Base-by-base conservation (phyloP, 92 coral and sea anemone genomes). In the Epizoanthus scotinus region DNA sequence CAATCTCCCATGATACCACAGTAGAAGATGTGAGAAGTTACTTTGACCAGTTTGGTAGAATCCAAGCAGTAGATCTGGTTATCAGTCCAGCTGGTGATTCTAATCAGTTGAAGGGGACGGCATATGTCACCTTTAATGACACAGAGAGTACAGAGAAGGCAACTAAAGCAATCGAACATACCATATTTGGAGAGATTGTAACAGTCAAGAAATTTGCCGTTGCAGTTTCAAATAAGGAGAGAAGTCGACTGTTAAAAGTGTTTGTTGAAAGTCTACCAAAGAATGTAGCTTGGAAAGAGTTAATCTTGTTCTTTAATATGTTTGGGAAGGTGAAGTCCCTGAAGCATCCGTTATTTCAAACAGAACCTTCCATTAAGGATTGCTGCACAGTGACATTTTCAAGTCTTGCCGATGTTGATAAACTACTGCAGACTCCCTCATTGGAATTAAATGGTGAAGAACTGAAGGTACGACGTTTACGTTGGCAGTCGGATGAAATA, bases 171-270 rank as follows among this genome's bases (percentile, higher is more conserved):
- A 49, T 74, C 3, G 79, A 56, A 74, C 79, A 74, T 74, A 55
- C 67, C 34, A 57, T 74, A 58, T 74, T 74, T 31, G 79, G 79
- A 57, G 66, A 74, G 36, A 65, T 74, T 56, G 79, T 74, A 12
- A 55, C 79, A 31, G 79, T 74, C 14, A 74, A 74, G 66, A 74
- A 74, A n/a, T 74, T 56, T 36, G 65, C 79, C 8, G n/a, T 74
- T 31, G 20, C 79, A 19, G 21, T 29, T 55, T 36, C 55, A 5
- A 74, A 36, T 8, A 74, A 58, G 25, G 79, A 74, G 54, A 74
- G 29, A 58, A 74, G 29, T 18, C 50, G 54, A 36, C 24, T 74
- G 67, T 22, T 38, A 56, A 74, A 58, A 74, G 79, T 74, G 18
- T 74, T 74, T 36, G 79, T 74, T n/a, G 79, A 74, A 74, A 52